Evolutionary conservation across 1,140 invertebrate genomes (phyloP).

Genomic region (Drosophila bifasciata): DNA sequence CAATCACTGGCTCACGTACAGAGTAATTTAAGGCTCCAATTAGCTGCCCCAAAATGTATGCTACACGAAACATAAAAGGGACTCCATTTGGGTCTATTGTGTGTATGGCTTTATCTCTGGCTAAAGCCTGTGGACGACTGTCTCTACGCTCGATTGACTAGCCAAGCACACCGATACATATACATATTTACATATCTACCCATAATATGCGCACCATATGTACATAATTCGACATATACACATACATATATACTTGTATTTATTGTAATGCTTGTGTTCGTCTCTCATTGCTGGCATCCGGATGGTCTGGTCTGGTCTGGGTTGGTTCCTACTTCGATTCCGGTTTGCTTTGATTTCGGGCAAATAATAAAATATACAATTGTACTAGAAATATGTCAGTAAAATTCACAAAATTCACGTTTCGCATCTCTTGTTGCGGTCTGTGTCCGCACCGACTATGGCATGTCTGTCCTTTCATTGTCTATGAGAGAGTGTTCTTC

Average conservation of each 20-base stretch:
- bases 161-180: slow-evolving; percentile 16
- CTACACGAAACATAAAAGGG: slow-evolving; percentile 35
- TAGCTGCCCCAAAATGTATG: slow-evolving; percentile 63
- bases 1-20: slow-evolving; percentile 10
- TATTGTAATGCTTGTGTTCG: slow-evolving; percentile 5
- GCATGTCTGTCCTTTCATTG: slow-evolving; percentile 23
- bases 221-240: neutral
- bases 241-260: slow-evolving; percentile 11
- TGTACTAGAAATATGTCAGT: slow-evolving; percentile 81
- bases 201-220: neutral
- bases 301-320: no score
- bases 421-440: slow-evolving; percentile 71
- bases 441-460: neutral
- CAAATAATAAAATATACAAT: slow-evolving; percentile 79
- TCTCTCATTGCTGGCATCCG: slow-evolving; percentile 45
- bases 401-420: slow-evolving; percentile 78
- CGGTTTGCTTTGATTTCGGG: slow-evolving; percentile 67
- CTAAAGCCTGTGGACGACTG: slow-evolving; percentile 30
- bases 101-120: slow-evolving; percentile 52
- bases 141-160: slow-evolving; percentile 60
- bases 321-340: slow-evolving; percentile 17
- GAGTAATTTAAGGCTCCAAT: slow-evolving; percentile 70
- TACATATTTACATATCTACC: slow-evolving; percentile 13
- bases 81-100: slow-evolving; percentile 63
- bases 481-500: slow-evolving; percentile 34